Conservation (phyloP, 2,797 vertebrate species). For the Taeniopygia guttata region DNA sequence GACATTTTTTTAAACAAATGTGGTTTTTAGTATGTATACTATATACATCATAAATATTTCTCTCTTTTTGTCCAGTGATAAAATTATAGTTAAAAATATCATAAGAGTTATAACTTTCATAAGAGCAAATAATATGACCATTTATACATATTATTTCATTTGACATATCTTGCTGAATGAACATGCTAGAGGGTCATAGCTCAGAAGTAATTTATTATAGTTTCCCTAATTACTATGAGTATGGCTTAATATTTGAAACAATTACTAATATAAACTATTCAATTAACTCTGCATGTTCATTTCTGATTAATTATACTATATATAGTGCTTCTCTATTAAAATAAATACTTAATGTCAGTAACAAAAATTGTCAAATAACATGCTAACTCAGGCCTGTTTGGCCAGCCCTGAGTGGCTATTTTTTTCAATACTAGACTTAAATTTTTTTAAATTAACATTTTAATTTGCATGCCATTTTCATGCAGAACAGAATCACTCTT, state of each 20-base stretch:
- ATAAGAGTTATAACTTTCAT: background rate
- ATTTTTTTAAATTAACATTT: background rate
- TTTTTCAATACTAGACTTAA: background rate
- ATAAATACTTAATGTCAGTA: background rate
- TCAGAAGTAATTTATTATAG: background rate
- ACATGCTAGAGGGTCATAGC: background rate
- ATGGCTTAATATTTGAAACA: background rate
- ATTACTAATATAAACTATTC: background rate
- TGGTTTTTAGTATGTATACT: background rate
- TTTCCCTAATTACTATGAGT: background rate
- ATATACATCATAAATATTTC: background rate
- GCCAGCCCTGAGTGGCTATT: background rate
- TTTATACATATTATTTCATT: background rate
- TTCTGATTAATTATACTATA: background rate
- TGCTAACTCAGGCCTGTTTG: background rate
- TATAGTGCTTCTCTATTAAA: background rate
- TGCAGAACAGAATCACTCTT: background rate
- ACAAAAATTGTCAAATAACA: background rate
- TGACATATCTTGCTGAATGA: background rate
- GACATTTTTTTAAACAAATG: background rate
- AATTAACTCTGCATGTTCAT: background rate
- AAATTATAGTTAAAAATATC: background rate
- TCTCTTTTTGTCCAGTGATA: background rate
- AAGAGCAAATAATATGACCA: background rate
- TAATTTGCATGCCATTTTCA: background rate